Evolutionary conservation across 1,140 invertebrate genomes (phyloP), one percentile per base, ranked within the genome.

Genomic region (Radopholus similis): DNA sequence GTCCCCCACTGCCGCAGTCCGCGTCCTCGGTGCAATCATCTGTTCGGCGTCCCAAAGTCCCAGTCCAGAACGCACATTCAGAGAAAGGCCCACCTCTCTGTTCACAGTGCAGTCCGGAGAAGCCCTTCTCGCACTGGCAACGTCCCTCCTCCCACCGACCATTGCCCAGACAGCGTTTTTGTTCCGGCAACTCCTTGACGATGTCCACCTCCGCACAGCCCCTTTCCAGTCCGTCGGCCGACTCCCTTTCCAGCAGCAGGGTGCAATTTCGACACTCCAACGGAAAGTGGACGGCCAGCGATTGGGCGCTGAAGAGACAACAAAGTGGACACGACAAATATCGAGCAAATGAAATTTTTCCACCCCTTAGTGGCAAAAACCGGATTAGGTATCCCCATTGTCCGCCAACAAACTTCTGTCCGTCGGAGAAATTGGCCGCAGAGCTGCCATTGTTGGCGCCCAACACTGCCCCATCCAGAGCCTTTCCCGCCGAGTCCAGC

Each of bases 181-280:
- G 1, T 2, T 18, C 1, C 6, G 13, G 18, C 13, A 35, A 42
- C 30, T 65, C 60, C 40, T 66, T 57, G 53, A 73, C 30, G 84
- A 96, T 90, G 77, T 95, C 91, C 49, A 97, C 89, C 84, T 97
- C 93, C 2, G 93, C 90, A 78, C 94, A 97, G 0, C 51, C 49
- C 62, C 91, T 93, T 26, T 90, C 91, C 93, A 85, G 87, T 30
- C 59, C 44, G 1, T 97, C 92, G 21, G 87, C 86, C 0, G 93
- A 93, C 83, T 95, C 90, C 0, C 92, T 85, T 9, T 94, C 86
- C 57, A 97, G 84, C 54, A 93, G 87, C 37, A 97, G 85, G 0
- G 91, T 92, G 83, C 94, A 97, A 83, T 93, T 90, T 34, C 86
- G 86, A 80, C 94, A 97, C 9, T 88, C 89, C 83, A 90, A 88